Conservation (phyloP, 2,888 invertebrate species). For the Cheilosia pagana region DNA sequence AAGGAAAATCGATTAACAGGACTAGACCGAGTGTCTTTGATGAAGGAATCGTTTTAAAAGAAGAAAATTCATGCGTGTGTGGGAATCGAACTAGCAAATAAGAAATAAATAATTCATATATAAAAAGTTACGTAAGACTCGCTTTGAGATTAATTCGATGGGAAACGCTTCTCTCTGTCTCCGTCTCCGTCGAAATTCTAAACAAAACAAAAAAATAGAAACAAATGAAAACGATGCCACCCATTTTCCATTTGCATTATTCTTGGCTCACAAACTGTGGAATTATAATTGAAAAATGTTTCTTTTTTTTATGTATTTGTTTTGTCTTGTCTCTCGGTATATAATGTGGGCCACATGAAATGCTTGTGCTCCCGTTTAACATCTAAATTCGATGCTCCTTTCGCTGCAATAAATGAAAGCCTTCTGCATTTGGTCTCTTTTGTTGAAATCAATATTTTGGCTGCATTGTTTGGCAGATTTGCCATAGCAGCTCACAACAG, state of each 20-base stretch:
- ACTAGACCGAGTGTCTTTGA: slow-evolving; percentile 20
- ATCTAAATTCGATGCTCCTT: slow-evolving; percentile 29
- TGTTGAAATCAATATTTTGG: slow-evolving; percentile 52
- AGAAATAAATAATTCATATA: slow-evolving; percentile 31
- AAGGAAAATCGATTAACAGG: slow-evolving; percentile 27
- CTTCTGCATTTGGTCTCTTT: slow-evolving; percentile 18
- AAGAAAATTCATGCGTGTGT: slow-evolving; percentile 16
- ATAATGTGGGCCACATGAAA: slow-evolving; percentile 52
- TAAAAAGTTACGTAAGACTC: slow-evolving; percentile 13
- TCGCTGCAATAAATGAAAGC: slow-evolving; percentile 24
- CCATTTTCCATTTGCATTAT: slow-evolving; percentile 45
- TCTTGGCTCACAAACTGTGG: slow-evolving; percentile 46
- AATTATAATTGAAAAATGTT: slow-evolving; percentile 48
- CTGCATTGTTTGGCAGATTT: slow-evolving; percentile 61
- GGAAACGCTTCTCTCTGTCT: slow-evolving; percentile 1
- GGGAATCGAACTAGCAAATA: slow-evolving; percentile 13
- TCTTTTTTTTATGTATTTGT: not conserved
- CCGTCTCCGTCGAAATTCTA: slow-evolving; percentile 1
- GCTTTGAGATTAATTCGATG: slow-evolving; percentile 30
- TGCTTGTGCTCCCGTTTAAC: too few species aligned
- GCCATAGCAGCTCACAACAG: slow-evolving; percentile 11
- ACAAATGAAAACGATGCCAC: slow-evolving; percentile 26
- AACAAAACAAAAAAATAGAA: too few species aligned
- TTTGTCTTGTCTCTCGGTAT: slow-evolving; percentile 6
- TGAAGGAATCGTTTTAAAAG: not conserved